These are phyloP conservation scores for Scrobipalpa costella DNA, from an alignment of 2,888 invertebrate species.

Conservation along the genomic window DNA sequence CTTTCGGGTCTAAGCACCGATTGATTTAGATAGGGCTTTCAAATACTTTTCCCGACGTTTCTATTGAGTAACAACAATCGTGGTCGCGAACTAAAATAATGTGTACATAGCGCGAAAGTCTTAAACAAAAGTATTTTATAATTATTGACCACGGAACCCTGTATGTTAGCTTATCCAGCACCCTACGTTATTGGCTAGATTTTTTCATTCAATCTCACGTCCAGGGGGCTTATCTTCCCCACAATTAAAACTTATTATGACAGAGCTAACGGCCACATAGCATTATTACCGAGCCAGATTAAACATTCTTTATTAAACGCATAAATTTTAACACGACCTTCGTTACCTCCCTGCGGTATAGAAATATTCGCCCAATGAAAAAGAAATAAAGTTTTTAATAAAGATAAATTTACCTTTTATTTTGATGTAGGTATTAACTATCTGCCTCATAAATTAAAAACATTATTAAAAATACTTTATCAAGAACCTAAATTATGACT, in stretches of 20 bases:
- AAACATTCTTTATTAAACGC: constrained; percentile 40
- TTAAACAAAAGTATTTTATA: neutral
- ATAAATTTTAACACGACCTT: constrained; percentile 33
- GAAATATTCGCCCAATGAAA: constrained; percentile 25
- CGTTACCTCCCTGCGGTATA: constrained; percentile 26
- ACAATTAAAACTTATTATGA: constrained; percentile 56
- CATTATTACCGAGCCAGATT: constrained; percentile 39
- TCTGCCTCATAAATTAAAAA: neutral
- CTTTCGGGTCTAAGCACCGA: too few relatives aligned
- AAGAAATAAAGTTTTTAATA: constrained; percentile 24
- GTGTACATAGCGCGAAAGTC: too few relatives aligned
- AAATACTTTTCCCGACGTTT: too few relatives aligned
- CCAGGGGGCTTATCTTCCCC: constrained; percentile 44
- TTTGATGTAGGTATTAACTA: neutral
- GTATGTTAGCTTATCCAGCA: neutral
- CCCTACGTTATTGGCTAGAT: neutral
- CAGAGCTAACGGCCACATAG: constrained; percentile 40
- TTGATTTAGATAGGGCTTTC: too few relatives aligned
- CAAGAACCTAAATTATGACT: too few relatives aligned
- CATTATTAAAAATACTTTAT: neutral
- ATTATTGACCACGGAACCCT: neutral
- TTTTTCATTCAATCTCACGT: constrained; percentile 39
- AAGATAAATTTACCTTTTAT: constrained; percentile 24
- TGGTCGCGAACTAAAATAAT: too few relatives aligned
- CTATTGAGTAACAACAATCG: too few relatives aligned